phyloP scores from a whole-genome alignment of 2,797 vertebrate genomes.

The Peromyscus eremicus region DNA sequence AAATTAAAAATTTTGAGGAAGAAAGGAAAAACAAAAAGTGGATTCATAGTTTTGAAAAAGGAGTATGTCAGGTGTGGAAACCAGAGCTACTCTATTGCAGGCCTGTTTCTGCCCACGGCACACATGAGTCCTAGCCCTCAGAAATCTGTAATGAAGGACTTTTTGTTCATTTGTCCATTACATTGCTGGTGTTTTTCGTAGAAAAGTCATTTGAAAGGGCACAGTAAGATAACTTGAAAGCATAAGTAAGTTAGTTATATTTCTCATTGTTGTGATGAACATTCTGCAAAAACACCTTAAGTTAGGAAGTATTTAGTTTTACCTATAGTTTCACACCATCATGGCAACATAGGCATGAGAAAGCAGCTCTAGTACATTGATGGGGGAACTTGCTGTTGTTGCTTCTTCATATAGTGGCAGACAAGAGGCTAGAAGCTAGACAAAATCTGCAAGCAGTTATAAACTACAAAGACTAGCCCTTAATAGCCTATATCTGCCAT shows the following conservation, averaged over 20 bases:
- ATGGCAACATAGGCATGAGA: neutral
- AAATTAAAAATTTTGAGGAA: neutral
- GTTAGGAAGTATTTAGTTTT: neutral
- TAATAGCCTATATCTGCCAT: neutral
- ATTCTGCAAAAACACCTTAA: neutral
- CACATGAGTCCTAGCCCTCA: neutral
- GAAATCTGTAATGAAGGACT: neutral
- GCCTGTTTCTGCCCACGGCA: neutral
- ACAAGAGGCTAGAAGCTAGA: neutral
- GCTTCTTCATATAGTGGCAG: neutral
- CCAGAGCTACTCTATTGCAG: neutral
- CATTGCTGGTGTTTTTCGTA: neutral
- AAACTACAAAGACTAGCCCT: neutral
- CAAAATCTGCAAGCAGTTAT: neutral
- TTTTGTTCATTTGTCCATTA: neutral
- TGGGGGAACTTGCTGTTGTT: neutral
- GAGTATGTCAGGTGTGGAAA: neutral
- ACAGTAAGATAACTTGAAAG: neutral
- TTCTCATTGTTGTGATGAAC: neutral
- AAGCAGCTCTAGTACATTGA: neutral
- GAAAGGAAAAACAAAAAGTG: neutral
- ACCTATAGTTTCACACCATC: neutral
- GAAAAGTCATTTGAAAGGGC: conserved; percentile 2
- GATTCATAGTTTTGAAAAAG: neutral
- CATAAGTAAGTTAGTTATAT: neutral